phyloP scores from a whole-genome alignment of 2,888 invertebrate genomes.

The Julus scandinavius region DNA sequence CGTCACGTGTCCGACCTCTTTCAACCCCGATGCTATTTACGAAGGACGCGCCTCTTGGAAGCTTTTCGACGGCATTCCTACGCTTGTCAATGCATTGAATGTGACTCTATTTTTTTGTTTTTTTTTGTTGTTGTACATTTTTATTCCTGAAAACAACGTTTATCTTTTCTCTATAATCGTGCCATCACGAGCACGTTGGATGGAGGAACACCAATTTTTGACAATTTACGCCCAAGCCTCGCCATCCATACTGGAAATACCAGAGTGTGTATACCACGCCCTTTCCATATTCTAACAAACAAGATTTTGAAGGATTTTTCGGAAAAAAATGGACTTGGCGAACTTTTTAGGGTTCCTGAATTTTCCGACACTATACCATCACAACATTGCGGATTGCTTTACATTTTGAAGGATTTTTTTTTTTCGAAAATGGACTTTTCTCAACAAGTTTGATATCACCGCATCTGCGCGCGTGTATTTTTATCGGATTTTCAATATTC shows the following conservation, averaged over 20 bases:
- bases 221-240: background rate
- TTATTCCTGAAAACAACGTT: background rate
- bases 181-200: background rate
- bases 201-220: background rate
- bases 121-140: background rate
- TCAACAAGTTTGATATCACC: background rate
- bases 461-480: background rate
- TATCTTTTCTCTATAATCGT: background rate
- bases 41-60: too few species aligned
- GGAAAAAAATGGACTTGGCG: background rate
- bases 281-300: background rate
- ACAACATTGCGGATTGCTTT: background rate
- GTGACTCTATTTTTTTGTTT: background rate
- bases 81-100: background rate
- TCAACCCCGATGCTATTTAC: background rate
- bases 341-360: background rate
- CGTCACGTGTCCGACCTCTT: conserved; percentile 27
- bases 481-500: background rate
- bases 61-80: background rate
- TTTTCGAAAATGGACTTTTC: conserved; percentile 21
- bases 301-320: background rate
- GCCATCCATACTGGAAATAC: background rate
- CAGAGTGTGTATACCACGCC: background rate
- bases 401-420: background rate
- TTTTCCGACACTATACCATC: background rate